Percentiles rank a stretch among this genome's conserved stretches.
phyloP scores from a whole-genome alignment of 2,797 vertebrate genomes.

The Pelochelys cantorii region DNA sequence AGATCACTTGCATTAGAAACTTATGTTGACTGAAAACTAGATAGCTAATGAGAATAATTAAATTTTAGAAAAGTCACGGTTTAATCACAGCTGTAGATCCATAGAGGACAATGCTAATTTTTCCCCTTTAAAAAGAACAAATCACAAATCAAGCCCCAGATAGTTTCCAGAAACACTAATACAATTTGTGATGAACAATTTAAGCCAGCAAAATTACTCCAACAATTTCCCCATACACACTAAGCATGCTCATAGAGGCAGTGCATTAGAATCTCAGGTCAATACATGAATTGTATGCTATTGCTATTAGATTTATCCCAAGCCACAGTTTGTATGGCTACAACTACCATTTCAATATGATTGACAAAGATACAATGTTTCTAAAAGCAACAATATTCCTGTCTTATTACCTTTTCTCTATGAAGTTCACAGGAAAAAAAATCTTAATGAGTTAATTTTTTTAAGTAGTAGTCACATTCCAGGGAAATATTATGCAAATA shows the following conservation, averaged over 20 bases:
- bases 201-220: not conserved
- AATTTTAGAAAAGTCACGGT: not conserved
- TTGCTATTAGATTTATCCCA: not conserved
- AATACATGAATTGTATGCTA: not conserved
- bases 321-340: not conserved
- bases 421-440: not conserved
- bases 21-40: rapidly evolving
- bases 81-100: rapidly evolving
- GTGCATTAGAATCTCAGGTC: not conserved
- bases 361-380: not conserved
- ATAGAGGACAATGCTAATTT: conserved; percentile 3
- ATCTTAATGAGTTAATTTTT: not conserved
- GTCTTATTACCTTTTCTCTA: not conserved
- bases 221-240: not conserved
- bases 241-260: not conserved
- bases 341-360: not conserved
- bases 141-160: not conserved
- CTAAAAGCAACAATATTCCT: not conserved
- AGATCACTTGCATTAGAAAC: not conserved
- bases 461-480: rapidly evolving
- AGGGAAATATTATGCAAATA: not conserved
- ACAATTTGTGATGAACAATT: not conserved
- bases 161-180: not conserved
- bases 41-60: rapidly evolving
- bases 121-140: not conserved